A percentile compares a stretch with the other conserved stretches of the same genome.
Evolutionary conservation across 2,113 vertebrate genomes (phyloP).

Genomic region (Bagarius yarrelli): DNA sequence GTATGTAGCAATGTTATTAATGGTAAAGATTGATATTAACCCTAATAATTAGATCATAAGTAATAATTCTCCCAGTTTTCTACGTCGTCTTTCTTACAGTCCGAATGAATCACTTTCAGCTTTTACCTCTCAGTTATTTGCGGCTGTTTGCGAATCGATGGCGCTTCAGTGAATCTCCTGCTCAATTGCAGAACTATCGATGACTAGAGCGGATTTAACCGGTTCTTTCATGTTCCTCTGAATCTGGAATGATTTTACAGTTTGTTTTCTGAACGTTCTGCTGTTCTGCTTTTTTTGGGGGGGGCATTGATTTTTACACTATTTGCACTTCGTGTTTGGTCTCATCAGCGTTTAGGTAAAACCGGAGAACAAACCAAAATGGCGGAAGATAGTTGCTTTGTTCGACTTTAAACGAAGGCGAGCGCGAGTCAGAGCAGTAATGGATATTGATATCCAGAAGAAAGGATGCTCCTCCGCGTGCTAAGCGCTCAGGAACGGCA

Average conservation of each 20-base stretch:
- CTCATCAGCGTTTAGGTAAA: neutral
- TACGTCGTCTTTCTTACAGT: neutral
- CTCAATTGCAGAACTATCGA: constrained; percentile 29
- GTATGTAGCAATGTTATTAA: too few species aligned
- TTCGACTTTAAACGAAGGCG: constrained; percentile 36
- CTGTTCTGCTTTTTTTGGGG: neutral
- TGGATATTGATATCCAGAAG: constrained; percentile 27
- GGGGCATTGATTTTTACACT: constrained; percentile 54
- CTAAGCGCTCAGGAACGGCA: neutral
- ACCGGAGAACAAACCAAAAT: constrained; percentile 26
- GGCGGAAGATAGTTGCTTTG: constrained; percentile 37
- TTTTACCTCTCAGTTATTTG: neutral
- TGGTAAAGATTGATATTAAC: neutral
- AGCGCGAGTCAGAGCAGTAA: constrained; percentile 9
- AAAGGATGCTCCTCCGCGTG: constrained; percentile 1
- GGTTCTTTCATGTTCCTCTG: constrained; percentile 35
- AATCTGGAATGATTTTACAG: constrained; percentile 38
- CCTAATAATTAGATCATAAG: neutral
- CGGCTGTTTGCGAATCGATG: constrained; percentile 39
- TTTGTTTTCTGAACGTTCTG: constrained; percentile 8
- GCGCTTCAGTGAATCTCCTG: constrained; percentile 12
- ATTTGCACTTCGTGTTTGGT: constrained; percentile 4
- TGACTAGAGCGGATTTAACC: constrained; percentile 4
- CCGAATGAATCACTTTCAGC: constrained; percentile 22
- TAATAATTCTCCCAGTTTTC: neutral